These are phyloP conservation scores for Malurus leucopterus DNA, from an alignment of 2,797 vertebrate species.

Conservation along the genomic window DNA sequence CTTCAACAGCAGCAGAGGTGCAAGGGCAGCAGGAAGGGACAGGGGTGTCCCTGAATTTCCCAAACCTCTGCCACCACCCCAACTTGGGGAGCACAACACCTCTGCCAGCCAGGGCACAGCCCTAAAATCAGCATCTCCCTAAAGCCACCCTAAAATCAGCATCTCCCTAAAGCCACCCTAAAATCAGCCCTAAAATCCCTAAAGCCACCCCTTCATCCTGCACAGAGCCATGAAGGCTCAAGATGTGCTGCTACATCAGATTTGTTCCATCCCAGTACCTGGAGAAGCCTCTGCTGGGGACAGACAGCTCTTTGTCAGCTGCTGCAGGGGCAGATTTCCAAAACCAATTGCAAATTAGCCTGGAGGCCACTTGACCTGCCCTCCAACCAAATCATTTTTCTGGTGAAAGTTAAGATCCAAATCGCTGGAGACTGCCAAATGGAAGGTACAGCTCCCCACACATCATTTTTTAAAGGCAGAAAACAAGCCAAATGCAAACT, in stretches of 20 bases:
- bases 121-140: too few species aligned
- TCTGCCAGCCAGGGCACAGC: neutral
- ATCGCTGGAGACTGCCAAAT: neutral
- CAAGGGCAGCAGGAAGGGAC: accelerated
- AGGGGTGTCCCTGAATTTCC: neutral
- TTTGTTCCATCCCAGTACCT: accelerated
- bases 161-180: neutral
- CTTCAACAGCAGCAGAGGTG: neutral
- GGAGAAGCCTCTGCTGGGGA: neutral
- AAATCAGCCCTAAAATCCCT: neutral
- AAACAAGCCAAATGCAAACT: constrained; percentile 57
- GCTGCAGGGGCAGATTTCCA: neutral
- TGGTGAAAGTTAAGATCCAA: constrained; percentile 26
- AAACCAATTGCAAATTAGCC: neutral
- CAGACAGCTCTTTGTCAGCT: neutral
- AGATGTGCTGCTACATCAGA: too few species aligned
- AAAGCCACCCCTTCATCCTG: neutral
- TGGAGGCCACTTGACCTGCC: neutral
- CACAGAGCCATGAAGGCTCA: neutral
- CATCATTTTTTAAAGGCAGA: constrained; percentile 30
- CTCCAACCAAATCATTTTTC: neutral
- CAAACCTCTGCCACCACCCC: neutral
- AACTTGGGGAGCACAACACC: neutral
- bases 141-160: too few species aligned
- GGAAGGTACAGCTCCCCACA: neutral